Conservation (phyloP, 2,888 invertebrate species). For the Leptodirus hochenwartii region DNA sequence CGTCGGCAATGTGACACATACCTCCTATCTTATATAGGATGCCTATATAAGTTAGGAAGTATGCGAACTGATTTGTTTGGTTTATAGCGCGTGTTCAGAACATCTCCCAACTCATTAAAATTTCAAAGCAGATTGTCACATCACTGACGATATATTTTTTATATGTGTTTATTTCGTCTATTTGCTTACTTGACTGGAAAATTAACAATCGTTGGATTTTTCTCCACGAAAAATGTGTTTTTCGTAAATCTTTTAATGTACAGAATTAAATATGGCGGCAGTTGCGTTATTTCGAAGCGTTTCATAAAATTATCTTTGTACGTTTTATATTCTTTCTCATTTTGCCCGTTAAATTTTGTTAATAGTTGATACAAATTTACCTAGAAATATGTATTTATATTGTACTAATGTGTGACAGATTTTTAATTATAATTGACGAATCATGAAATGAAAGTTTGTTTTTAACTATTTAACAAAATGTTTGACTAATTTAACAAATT, state of each 20-base stretch:
- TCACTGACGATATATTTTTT: background rate
- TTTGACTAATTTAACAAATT: background rate
- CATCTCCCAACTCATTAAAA: constrained; percentile 1
- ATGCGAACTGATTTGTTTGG: no score
- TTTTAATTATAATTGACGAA: constrained; percentile 1
- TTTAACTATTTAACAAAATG: background rate
- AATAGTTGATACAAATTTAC: constrained; percentile 86
- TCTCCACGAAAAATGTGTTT: constrained; percentile 97
- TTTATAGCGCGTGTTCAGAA: no score
- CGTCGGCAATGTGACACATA: no score
- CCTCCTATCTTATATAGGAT: no score
- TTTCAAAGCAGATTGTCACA: background rate
- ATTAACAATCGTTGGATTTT: constrained; percentile 99
- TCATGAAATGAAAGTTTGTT: constrained; percentile 1
- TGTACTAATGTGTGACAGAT: constrained; percentile 4
- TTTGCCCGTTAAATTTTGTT: constrained; percentile 88
- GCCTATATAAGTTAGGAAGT: no score
- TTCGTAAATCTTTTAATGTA: constrained; percentile 97
- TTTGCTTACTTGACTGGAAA: constrained; percentile 90
- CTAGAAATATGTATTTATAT: constrained; percentile 27
- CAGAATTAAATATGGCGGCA: constrained; percentile 89
- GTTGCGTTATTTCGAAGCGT: constrained; percentile 81
- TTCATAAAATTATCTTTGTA: constrained; percentile 98
- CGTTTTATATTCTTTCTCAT: constrained; percentile 97
- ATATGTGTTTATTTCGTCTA: background rate